Evolutionary conservation across 2,113 vertebrate genomes (phyloP).

Genomic region (Aphyosemion australe): DNA sequence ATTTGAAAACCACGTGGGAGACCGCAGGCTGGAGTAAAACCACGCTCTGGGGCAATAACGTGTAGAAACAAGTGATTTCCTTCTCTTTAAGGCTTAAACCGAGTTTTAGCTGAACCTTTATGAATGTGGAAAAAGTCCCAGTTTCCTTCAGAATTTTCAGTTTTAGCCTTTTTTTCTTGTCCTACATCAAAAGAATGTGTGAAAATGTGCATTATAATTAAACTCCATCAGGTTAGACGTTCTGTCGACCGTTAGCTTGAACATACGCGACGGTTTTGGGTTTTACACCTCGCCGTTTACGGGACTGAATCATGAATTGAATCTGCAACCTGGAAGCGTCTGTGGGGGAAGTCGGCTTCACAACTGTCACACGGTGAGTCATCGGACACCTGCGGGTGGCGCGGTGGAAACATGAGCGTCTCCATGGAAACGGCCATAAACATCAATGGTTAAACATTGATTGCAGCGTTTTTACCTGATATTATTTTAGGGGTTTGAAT

Average conservation of each 20-base stretch:
- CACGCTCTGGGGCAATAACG: too few species aligned
- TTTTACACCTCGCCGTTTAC: neutral
- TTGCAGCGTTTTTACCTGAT: slow-evolving; percentile 82
- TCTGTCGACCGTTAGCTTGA: neutral
- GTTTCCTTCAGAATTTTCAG: neutral
- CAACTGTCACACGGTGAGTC: slow-evolving; percentile 43
- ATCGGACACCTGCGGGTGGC: slow-evolving; percentile 20
- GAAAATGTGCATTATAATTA: too few species aligned
- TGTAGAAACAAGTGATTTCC: too few species aligned
- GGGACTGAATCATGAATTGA: slow-evolving; percentile 2
- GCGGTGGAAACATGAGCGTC: neutral
- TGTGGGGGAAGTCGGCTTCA: slow-evolving; percentile 34
- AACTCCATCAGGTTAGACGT: too few species aligned
- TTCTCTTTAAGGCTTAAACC: too few species aligned
- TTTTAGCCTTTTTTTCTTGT: neutral
- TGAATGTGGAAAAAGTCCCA: neutral
- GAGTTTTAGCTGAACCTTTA: too few species aligned
- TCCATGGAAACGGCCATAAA: neutral
- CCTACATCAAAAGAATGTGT: neutral
- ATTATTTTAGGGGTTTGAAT: slow-evolving; percentile 99
- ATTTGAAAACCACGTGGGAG: neutral
- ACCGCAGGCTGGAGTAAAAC: neutral
- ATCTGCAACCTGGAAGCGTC: neutral
- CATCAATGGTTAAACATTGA: neutral
- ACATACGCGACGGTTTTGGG: neutral